phyloP scores from a whole-genome alignment of 1,140 invertebrate species.

The Drosophila lini region DNA sequence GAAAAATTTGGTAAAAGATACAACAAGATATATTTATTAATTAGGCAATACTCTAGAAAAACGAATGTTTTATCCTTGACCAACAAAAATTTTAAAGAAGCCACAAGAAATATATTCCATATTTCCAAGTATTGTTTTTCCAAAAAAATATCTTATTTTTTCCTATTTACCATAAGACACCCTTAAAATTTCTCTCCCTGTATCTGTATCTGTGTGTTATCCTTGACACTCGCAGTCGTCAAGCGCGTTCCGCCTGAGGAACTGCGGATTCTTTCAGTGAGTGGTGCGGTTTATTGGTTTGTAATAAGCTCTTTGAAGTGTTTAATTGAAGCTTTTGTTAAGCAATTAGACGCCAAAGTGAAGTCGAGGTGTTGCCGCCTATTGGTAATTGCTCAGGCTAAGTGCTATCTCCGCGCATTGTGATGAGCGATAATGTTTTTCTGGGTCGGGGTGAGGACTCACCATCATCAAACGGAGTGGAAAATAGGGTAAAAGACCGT shows the following conservation, averaged over 20 bases:
- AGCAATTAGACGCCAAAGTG: conserved; percentile 79
- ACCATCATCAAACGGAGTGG: conserved; percentile 16
- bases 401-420: conserved; percentile 38
- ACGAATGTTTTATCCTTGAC: too few species aligned
- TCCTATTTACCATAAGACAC: background rate
- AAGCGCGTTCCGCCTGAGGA: conserved; percentile 46
- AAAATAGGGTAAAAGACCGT: conserved; percentile 8
- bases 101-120: background rate
- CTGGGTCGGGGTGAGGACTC: conserved; percentile 13
- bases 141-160: background rate
- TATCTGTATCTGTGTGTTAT: conserved; percentile 42
- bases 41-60: too few species aligned
- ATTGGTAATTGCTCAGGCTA: conserved; percentile 43
- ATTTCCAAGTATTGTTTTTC: background rate
- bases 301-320: conserved; percentile 83
- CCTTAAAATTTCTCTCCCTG: conserved; percentile 9
- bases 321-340: conserved; percentile 83
- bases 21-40: too few species aligned
- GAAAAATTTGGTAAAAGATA: too few species aligned
- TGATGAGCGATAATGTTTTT: conserved; percentile 25
- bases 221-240: conserved; percentile 53
- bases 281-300: conserved; percentile 78
- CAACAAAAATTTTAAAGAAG: too few species aligned
- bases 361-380: conserved; percentile 55
- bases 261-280: conserved; percentile 54